Evolutionary conservation across 2,888 invertebrate genomes (phyloP).

Genomic region (Exephanes ischioxanthus): DNA sequence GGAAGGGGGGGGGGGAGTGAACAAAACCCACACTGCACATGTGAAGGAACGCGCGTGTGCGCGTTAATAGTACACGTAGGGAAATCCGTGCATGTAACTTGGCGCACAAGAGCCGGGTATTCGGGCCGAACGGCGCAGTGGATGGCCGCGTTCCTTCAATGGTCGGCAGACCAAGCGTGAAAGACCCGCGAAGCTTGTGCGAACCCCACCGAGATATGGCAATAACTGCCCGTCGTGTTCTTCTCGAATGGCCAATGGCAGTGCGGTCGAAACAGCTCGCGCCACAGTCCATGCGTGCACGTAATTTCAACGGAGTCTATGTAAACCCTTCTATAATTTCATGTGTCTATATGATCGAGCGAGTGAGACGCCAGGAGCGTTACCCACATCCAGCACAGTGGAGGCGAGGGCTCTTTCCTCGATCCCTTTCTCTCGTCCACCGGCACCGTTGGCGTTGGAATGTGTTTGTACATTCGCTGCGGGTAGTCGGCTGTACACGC

Average conservation of each 20-base stretch:
- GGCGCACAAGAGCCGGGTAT: slow-evolving; percentile 2
- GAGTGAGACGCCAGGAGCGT: slow-evolving; percentile 43
- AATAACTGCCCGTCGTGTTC: not conserved
- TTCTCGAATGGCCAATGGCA: slow-evolving; percentile 18
- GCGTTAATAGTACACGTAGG: slow-evolving; percentile 37
- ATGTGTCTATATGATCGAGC: slow-evolving; percentile 56
- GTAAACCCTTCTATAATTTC: slow-evolving; percentile 62
- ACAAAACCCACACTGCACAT: slow-evolving; percentile 5
- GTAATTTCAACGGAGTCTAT: slow-evolving; percentile 44
- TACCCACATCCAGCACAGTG: not conserved
- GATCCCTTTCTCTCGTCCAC: slow-evolving; percentile 32
- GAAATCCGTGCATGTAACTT: not conserved
- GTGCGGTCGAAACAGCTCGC: slow-evolving; percentile 18
- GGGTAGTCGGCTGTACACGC: slow-evolving; percentile 26
- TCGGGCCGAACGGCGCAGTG: not conserved
- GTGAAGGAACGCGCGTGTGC: slow-evolving; percentile 31
- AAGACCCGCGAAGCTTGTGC: not conserved
- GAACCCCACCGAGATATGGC: not conserved
- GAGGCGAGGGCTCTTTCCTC: slow-evolving; percentile 21
- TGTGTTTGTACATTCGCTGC: slow-evolving; percentile 44
- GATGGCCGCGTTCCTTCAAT: slow-evolving; percentile 9
- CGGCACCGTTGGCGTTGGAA: slow-evolving; percentile 49
- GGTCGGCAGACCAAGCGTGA: not conserved
- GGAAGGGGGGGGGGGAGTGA: slow-evolving; percentile 41
- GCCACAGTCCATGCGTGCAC: slow-evolving; percentile 24